Base-by-base conservation (phyloP, 2,888 invertebrate species). In the Agonopterix arenella region DNA sequence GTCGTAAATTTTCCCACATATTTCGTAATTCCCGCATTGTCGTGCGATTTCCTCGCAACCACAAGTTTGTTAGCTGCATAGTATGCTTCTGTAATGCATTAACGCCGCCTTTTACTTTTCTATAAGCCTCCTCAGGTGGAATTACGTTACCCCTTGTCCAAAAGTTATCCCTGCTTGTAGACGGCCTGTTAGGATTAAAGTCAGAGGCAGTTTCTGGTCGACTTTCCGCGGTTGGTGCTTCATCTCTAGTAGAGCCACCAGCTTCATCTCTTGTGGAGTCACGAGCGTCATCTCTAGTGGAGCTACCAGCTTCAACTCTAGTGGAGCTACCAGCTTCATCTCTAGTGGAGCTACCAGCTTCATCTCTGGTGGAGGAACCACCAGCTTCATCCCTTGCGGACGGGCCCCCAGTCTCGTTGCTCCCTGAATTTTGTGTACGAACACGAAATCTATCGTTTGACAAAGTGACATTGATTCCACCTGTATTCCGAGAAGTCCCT, bases 1-100 rank as follows among this genome's bases (percentile, higher is more conserved):
- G 75, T 18, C 92, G 90, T 53, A 93, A 79, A 64, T 92, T 91
- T 52, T 92, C 90, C 89, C 93, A 92, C 89, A 93, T 90, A 37
- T 81, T 83, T 8, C 93, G 89, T 49, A 93, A 85, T 60, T 92
- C 90, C 57, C 91, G 90, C 61, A 93, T 75, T 4, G 84, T 76
- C 8, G 75, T 75, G 7, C 81, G 79, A 50, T 76, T 77, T 1
- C 84, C 86, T 46, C 81, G 80, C 49, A 85, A 63, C 84, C 89
- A 86, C 63, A 85, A 70, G 58, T 81, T 77, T 8, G 83, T 79
- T 36, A 86, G 64, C 45, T 76, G 72, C 48, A 71, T 53, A 2
- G 83, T 81, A 58, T 85, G 90, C 52, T 76, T 81, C 50, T 82
- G 82, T 52, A 89, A 68, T 11, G 82, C 78, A 55, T 56, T 73